phyloP scores from a whole-genome alignment of 2,113 vertebrate species.

The Rynchops niger region DNA sequence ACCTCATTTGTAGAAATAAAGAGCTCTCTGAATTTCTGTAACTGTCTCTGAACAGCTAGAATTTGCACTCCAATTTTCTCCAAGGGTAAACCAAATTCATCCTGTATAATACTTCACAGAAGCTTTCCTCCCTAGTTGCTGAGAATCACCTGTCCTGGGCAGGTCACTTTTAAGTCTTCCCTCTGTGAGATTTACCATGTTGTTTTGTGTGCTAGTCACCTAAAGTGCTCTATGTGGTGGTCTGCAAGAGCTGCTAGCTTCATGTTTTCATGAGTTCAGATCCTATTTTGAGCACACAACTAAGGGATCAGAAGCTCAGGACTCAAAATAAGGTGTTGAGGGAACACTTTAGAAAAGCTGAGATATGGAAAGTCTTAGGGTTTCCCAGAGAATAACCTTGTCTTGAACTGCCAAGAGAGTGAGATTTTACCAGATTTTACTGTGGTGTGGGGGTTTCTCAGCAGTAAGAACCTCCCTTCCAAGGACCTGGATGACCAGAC shows the following conservation, averaged over 20 bases:
- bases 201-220: rapidly evolving
- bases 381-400: neutral
- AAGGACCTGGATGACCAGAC: neutral
- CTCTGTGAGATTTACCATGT: rapidly evolving
- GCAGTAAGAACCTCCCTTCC: neutral
- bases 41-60: neutral
- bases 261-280: neutral
- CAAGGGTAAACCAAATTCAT: neutral
- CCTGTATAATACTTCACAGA: neutral
- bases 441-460: neutral
- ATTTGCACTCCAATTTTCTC: neutral
- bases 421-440: neutral
- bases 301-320: neutral
- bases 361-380: neutral
- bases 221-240: rapidly evolving
- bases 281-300: neutral
- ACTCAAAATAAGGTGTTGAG: rapidly evolving
- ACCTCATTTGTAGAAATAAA: neutral
- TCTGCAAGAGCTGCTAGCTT: neutral
- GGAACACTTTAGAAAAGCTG: neutral
- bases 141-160: neutral
- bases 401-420: neutral
- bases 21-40: neutral
- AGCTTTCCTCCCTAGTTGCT: neutral
- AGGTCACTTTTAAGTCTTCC: neutral